Conservation (phyloP, 1,140 invertebrate genomes). For the Rhynchophorus ferrugineus region DNA sequence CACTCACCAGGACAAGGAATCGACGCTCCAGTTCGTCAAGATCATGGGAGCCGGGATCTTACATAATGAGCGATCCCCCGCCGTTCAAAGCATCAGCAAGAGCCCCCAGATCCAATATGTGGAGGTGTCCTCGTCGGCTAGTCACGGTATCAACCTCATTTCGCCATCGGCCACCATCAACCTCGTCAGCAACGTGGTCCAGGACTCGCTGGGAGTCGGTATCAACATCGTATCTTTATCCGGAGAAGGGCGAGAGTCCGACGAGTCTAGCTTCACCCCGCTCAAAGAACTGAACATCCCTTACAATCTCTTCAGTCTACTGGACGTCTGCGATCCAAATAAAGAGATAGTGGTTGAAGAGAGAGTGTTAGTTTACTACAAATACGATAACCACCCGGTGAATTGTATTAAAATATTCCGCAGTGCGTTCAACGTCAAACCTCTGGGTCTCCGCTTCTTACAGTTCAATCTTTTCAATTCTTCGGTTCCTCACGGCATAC, state of each 20-base stretch:
- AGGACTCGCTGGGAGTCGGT: slow-evolving; percentile 81
- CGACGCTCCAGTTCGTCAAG: slow-evolving; percentile 72
- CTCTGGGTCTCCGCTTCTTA: slow-evolving; percentile 80
- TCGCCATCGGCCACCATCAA: slow-evolving; percentile 75
- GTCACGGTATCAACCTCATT: slow-evolving; percentile 87
- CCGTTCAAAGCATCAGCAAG: slow-evolving; percentile 80
- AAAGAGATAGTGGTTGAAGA: slow-evolving; percentile 89
- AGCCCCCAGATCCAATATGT: slow-evolving; percentile 77
- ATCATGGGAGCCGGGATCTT: slow-evolving; percentile 93
- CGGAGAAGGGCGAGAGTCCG: slow-evolving; percentile 84
- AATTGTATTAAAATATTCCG: slow-evolving; percentile 98
- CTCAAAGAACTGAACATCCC: slow-evolving; percentile 79
- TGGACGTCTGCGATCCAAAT: slow-evolving; percentile 92
- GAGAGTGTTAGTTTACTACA: slow-evolving; percentile 89
- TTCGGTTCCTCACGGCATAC: slow-evolving; percentile 50
- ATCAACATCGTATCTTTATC: slow-evolving; percentile 82
- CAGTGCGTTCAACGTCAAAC: slow-evolving; percentile 72
- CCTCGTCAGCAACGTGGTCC: slow-evolving; percentile 63
- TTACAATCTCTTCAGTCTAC: slow-evolving; percentile 89
- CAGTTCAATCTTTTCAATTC: slow-evolving; percentile 94
- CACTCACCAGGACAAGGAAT: slow-evolving; percentile 58
- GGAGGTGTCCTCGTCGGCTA: slow-evolving; percentile 75
- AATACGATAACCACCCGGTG: slow-evolving; percentile 92
- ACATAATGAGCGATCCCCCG: slow-evolving; percentile 90
- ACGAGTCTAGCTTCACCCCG: slow-evolving; percentile 79